phyloP scores from a whole-genome alignment of 1,140 invertebrate species.

The Zaprionus vittiger region DNA sequence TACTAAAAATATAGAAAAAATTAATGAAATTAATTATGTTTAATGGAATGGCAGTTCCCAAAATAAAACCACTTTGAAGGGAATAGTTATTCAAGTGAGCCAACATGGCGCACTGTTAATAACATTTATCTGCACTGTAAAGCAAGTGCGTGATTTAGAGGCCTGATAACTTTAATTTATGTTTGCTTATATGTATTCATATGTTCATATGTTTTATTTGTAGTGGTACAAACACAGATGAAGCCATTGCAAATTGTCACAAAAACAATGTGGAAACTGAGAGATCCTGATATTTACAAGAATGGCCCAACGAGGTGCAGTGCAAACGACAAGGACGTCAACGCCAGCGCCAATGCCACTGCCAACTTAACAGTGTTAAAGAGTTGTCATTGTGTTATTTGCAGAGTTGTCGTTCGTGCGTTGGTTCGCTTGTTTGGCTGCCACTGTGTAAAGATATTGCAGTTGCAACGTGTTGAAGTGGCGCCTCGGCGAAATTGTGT shows the following conservation, averaged over 20 bases:
- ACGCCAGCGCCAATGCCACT: constrained; percentile 24
- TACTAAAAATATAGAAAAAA: neutral
- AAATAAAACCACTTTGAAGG: no score
- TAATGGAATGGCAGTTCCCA: no score
- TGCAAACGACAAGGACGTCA: constrained; percentile 41
- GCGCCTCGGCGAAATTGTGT: constrained; percentile 79
- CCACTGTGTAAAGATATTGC: constrained; percentile 69
- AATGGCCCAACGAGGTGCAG: neutral
- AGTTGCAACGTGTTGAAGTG: constrained; percentile 81
- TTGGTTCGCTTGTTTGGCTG: constrained; percentile 42
- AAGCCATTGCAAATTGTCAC: neutral
- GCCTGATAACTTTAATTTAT: no score
- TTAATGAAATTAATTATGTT: neutral
- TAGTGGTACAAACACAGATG: no score
- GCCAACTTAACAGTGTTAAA: constrained; percentile 78
- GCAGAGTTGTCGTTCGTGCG: constrained; percentile 74
- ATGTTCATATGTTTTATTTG: no score
- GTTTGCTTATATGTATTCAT: no score
- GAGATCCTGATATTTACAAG: neutral
- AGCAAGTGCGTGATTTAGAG: neutral
- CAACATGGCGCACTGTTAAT: constrained; percentile 5
- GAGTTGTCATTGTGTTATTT: constrained; percentile 80
- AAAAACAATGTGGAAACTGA: neutral
- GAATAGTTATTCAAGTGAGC: no score
- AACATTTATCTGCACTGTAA: neutral